These are phyloP conservation scores for Pharmacophagus antenor DNA, from an alignment of 2,888 invertebrate genomes.

Conservation along the genomic window DNA sequence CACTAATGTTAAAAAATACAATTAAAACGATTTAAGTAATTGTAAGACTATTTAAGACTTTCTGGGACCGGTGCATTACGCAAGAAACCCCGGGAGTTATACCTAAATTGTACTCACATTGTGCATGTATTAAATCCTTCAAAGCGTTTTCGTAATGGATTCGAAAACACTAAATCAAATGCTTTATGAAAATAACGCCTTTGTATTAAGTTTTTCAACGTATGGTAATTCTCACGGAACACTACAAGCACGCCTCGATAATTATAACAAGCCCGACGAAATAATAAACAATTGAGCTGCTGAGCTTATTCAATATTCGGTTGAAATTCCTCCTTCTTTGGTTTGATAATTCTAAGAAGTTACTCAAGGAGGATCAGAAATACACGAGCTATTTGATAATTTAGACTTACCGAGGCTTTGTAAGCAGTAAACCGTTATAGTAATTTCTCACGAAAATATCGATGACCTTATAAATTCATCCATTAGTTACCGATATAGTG, in stretches of 20 bases:
- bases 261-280: slow-evolving; percentile 48
- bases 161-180: slow-evolving; percentile 28
- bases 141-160: background rate
- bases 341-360: slow-evolving; percentile 35
- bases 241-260: slow-evolving; percentile 33
- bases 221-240: slow-evolving; percentile 48
- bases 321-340: slow-evolving; percentile 40
- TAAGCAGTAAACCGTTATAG: background rate
- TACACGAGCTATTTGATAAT: background rate
- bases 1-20: too few relatives aligned
- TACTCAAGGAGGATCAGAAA: background rate
- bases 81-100: background rate
- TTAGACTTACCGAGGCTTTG: background rate
- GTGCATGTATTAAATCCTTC: background rate
- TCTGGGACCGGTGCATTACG: too few relatives aligned
- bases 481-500: too few relatives aligned
- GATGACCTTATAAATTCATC: too few relatives aligned
- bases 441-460: too few relatives aligned
- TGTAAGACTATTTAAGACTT: too few relatives aligned
- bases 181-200: slow-evolving; percentile 11
- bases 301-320: slow-evolving; percentile 37
- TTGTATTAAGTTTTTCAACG: slow-evolving; percentile 35
- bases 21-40: too few relatives aligned
- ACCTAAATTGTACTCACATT: background rate
- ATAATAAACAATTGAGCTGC: slow-evolving; percentile 53